phyloP scores from a whole-genome alignment of 2,113 vertebrate species.

The Gymnorhina tibicen region DNA sequence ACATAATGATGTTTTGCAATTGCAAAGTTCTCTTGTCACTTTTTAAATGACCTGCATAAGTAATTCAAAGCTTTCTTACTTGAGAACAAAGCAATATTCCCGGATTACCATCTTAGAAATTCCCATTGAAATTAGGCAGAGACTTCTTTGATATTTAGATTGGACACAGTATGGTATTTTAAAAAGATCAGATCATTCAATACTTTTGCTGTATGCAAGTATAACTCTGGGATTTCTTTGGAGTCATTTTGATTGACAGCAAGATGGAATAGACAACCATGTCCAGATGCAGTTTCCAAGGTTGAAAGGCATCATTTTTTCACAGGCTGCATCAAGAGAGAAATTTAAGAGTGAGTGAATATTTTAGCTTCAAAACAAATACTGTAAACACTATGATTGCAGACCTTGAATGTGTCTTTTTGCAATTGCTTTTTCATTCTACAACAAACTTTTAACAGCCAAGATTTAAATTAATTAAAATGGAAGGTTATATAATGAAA shows the following conservation, averaged over 20 bases:
- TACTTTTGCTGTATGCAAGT: neutral
- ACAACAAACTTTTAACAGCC: neutral
- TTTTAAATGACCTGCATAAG: neutral
- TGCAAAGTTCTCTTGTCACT: neutral
- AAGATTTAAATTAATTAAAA: neutral
- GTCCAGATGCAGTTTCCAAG: neutral
- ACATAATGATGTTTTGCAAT: neutral
- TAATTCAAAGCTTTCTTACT: neutral
- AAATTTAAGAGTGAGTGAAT: neutral
- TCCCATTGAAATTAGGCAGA: neutral
- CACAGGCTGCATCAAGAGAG: neutral
- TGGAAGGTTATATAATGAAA: neutral
- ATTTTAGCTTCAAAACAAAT: neutral
- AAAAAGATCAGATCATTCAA: neutral
- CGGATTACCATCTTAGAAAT: neutral
- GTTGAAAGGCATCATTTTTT: neutral
- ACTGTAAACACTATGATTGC: neutral
- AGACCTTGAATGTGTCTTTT: neutral
- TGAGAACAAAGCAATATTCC: neutral
- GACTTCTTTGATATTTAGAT: neutral
- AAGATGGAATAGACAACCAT: neutral
- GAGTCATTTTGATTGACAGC: neutral
- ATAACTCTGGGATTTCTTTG: neutral
- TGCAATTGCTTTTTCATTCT: neutral
- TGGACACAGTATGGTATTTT: fast-evolving